Evolutionary conservation across 2,888 invertebrate species (phyloP), one percentile per base, ranked within the genome.

Genomic region (Sinelater perroti): DNA sequence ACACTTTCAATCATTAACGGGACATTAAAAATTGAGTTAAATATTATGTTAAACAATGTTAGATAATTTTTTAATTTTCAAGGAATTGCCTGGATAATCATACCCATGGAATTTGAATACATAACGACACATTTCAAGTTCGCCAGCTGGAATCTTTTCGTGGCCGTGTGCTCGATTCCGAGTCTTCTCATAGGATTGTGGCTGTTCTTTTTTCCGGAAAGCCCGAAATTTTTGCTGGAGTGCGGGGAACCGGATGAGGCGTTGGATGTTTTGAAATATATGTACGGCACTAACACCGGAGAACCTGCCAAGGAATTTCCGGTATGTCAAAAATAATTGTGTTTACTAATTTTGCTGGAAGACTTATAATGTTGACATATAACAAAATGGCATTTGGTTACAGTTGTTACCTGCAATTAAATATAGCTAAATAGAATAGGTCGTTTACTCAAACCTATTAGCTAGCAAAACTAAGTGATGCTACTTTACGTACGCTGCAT

Each of bases 91-190:
- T 91, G 90, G 90, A 82, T 85, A 31, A 87, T 90, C 73, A 89
- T 91, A 70, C 90, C 91, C 0, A 81, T 89, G 73, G 76, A 84
- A 60, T 85, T 87, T 64, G 81, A 83, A 53, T 83, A 86, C 63
- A 80, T 83, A 49, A 80, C 81, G 20, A 80, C 81, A 1, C 63
- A 69, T 42, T 89, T 90, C 78, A 83, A 84, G 13, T 91, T 88
- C 75, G 86, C 87, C 67, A 90, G 90, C 14, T 91, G 91, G 91
- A 90, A 91, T 79, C 82, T 90, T 74, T 91, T 91, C 76, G 89
- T 91, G 24, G 85, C 88, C 0, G 82, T 89, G 0, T 90, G 90
- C 75, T 87, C 88, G 2, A 65, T 89, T 2, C 90, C 91, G 0
- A 89, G 89, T 62, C 78, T 89, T 14, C 63, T 86, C 64, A 82